Conservation (phyloP, 1,140 invertebrate species). For the Telenomus remus region DNA sequence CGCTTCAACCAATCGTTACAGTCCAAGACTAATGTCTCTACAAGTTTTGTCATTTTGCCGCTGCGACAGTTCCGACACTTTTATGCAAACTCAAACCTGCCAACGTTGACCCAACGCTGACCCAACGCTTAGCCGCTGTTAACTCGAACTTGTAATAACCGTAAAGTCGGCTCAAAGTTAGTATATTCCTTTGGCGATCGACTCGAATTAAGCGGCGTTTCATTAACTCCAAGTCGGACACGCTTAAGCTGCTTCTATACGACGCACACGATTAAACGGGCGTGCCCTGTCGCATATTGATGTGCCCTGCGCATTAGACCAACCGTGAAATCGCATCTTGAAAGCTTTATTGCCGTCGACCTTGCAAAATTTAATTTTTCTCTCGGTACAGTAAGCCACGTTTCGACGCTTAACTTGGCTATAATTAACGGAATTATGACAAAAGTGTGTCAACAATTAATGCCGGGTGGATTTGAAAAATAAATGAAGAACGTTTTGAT, state of each 20-base stretch:
- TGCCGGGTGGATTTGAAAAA: no score
- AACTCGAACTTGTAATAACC: no score
- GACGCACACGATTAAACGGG: constrained; percentile 35
- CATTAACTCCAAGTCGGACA: constrained; percentile 62
- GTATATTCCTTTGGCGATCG: no score
- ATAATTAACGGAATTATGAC: no score
- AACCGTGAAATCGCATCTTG: constrained; percentile 42
- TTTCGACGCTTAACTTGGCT: no score
- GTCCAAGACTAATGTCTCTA: constrained; percentile 32
- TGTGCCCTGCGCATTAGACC: constrained; percentile 15
- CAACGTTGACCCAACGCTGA: no score
- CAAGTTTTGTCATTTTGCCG: constrained; percentile 25
- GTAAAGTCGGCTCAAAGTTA: no score
- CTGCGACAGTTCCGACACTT: constrained; percentile 26
- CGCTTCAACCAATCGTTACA: constrained; percentile 41
- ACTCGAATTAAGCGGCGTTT: constrained; percentile 64
- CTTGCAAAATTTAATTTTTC: not conserved
- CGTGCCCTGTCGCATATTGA: constrained; percentile 38
- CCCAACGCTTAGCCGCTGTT: no score
- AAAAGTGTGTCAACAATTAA: no score
- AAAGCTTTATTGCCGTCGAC: constrained; percentile 39
- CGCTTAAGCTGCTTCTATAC: constrained; percentile 56
- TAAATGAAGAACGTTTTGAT: no score
- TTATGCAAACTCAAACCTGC: no score
- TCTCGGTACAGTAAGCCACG: no score